Conservation (phyloP, 2,797 vertebrate species). For the Mareca strepera region DNA sequence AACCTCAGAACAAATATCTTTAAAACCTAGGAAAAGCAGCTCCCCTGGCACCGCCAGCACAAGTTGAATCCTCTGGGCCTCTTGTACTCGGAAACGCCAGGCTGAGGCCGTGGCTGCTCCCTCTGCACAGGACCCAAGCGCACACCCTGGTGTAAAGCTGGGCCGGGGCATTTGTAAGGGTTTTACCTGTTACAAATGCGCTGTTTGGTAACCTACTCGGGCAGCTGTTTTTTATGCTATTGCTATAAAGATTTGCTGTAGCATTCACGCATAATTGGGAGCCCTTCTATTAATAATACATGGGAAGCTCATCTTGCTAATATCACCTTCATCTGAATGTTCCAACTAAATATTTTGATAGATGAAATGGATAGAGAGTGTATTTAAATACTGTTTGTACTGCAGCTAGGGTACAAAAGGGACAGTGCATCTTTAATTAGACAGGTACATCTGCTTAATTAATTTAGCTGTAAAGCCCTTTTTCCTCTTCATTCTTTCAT, state of each 20-base stretch:
- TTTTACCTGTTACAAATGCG: constrained; percentile 44
- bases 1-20: background rate
- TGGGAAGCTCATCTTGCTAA: constrained; percentile 74
- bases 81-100: background rate
- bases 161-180: background rate
- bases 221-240: constrained; percentile 35
- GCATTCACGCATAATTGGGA: constrained; percentile 67
- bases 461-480: constrained; percentile 89
- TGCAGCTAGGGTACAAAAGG: constrained; percentile 66
- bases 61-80: background rate
- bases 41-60: background rate
- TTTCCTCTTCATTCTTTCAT: constrained; percentile 74
- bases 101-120: background rate
- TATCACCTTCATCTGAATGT: constrained; percentile 69
- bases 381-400: constrained; percentile 77
- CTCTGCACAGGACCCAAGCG: background rate
- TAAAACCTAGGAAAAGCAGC: background rate
- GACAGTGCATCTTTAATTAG: constrained; percentile 73
- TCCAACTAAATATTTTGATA: constrained; percentile 75
- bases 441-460: constrained; percentile 86
- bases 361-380: constrained; percentile 64
- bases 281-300: constrained; percentile 75
- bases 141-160: background rate
- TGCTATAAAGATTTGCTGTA: constrained; percentile 47
- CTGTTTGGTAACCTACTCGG: constrained; percentile 15